These are phyloP conservation scores for Cinclus cinclus DNA, from an alignment of 2,113 vertebrate genomes.

Conservation along the genomic window DNA sequence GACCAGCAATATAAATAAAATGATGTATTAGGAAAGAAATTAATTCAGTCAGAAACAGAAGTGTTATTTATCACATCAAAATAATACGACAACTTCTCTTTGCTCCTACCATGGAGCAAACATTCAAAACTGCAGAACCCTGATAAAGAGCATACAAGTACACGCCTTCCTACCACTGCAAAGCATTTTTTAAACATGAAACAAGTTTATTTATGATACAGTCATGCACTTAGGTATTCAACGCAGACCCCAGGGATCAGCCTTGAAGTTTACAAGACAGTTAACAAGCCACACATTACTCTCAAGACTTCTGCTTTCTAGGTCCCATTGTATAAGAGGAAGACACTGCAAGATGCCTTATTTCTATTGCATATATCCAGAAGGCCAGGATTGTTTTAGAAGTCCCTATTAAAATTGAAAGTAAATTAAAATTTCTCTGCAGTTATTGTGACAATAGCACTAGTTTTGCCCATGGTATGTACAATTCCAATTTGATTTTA, in stretches of 20 bases:
- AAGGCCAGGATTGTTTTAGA: neutral
- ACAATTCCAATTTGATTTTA: neutral
- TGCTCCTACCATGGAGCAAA: neutral
- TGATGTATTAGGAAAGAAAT: neutral
- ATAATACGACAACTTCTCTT: neutral
- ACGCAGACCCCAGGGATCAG: neutral
- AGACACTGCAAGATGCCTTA: neutral
- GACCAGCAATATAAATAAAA: neutral
- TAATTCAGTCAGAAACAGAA: neutral
- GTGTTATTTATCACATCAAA: neutral
- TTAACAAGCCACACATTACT: neutral
- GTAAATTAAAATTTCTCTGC: neutral
- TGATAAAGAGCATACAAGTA: neutral
- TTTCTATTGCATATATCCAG: neutral
- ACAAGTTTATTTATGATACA: neutral
- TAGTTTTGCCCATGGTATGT: neutral
- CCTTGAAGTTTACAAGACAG: neutral
- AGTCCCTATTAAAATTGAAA: neutral
- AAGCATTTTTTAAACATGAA: neutral
- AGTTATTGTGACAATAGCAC: accelerated
- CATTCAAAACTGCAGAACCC: neutral
- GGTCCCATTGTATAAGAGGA: neutral
- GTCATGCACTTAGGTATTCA: neutral
- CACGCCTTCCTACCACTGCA: neutral
- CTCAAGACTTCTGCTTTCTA: neutral